Evolutionary conservation across 2,113 vertebrate species (phyloP), one percentile per base, ranked within the genome.

Genomic region (Pitta sordida): DNA sequence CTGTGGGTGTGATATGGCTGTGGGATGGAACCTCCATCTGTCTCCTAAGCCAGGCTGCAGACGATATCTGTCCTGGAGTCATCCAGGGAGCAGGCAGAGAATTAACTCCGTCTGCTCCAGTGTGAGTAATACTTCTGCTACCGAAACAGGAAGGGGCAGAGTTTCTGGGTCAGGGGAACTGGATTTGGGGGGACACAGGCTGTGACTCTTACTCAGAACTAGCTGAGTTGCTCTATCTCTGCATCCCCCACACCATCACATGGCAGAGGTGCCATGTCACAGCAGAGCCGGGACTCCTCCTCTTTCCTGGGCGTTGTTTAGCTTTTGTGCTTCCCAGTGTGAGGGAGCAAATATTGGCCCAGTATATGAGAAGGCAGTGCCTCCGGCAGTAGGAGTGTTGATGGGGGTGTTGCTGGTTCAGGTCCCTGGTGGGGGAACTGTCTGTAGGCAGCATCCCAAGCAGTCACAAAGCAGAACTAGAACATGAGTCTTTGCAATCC

Each of bases 11-110:
- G 82, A 67, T 80, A 63, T 73, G 84, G 67, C 78, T 84, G 90
- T 96, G 90, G 84, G 83, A 83, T 92, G 94, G 26, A 80, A 37
- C 43, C 34, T 91, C 85, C 94, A 94, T 95, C 89, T 95, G 96
- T 80, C 67, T 94, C 58, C 48, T 37, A 65, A 43, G 81, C 20
- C 46, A 65, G 80, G 76, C 80, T 88, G 65, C 60, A 88, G 71
- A 83, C 58, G 63, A 32, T 26, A 21, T 41, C 58, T 83, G 86
- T 56, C 69, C 81, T 73, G 92, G 86, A 95, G 75, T 86, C 60
- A 8, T 58, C 23, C 63, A 36, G 82, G 41, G 67, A 95, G 62
- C 80, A 83, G 65, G 69, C 65, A 64, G 60, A 77, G 71, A 58
- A 88, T 86, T 71, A 49, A 63, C 37, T 89, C 83, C 34, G 6